Base-by-base conservation (phyloP, 2,797 vertebrate genomes). In the Toxotes lorentzi region DNA sequence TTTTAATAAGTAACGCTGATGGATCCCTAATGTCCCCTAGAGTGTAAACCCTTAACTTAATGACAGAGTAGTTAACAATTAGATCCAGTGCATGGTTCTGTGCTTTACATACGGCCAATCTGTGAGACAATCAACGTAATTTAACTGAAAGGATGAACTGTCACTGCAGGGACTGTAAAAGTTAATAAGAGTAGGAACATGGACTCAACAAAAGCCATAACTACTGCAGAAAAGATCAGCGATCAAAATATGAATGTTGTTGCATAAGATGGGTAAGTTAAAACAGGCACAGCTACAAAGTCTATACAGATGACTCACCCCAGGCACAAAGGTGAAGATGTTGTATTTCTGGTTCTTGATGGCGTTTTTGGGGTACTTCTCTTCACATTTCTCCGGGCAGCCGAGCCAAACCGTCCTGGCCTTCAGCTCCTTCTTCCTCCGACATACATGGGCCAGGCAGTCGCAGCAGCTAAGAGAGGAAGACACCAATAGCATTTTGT, bases 281-380 rank as follows among this genome's bases (percentile, higher is more conserved):
- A 34, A 21, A 32, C 16, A 27, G 27, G 27, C 27, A 27, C 3
- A 10, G 43, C 13, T 21, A 4, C 0, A 70, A 27, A 2, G 32
- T 54, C 10, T 17, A 4, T 9, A 40, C 32, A n/a, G 7, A n/a
- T 2, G 24, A 88, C 97, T 97, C 95, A 99, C 98, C 97, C 97
- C 98, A 79, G 98, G 98, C 93, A 99, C 96, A 85, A 99, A 99
- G 90, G 98, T 99, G 91, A 99, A 91, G 90, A 99, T 2, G 89
- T 99, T 99, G 93, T 99, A 99, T 91, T 99, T 99, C 88, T 99
- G 98, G 94, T 99, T 99, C 92, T 98, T 99, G 91, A 99, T 99
- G 85, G 94, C 90, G 76, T 99, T 99, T 92, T 95, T 97, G n/a
- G 98, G 97, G 91, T 96, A 97, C 84, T 97, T 99, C 87, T 99